These are phyloP conservation scores for Pectinophora gossypiella DNA, from an alignment of 1,140 invertebrate genomes.

Conservation along the genomic window DNA sequence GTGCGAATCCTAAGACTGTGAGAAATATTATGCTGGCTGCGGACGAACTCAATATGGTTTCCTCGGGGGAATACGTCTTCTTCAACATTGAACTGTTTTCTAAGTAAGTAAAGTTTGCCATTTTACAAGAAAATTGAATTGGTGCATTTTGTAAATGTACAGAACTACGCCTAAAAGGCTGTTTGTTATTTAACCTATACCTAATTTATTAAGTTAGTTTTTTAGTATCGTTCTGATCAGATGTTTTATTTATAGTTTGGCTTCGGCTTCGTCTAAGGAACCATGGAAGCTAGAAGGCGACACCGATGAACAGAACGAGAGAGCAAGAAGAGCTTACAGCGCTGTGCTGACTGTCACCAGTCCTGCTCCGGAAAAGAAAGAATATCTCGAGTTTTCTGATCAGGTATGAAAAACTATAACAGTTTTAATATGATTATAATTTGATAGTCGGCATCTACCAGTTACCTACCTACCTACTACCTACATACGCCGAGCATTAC, in stretches of 20 bases:
- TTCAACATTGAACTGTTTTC: constrained; percentile 98
- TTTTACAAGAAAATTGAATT: no score
- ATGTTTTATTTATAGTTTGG: constrained; percentile 44
- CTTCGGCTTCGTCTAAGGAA: constrained; percentile 70
- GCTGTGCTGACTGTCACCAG: constrained; percentile 93
- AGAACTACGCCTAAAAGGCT: no score
- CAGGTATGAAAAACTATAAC: no score
- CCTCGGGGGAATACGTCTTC: constrained; percentile 97
- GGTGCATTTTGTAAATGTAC: no score
- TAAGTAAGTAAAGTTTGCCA: constrained; percentile 89
- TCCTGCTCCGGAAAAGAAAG: constrained; percentile 85
- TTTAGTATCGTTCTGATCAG: no score
- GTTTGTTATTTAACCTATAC: no score
- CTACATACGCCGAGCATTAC: no score
- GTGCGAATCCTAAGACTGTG: constrained; percentile 91
- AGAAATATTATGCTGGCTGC: constrained; percentile 93
- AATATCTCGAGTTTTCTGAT: constrained; percentile 86
- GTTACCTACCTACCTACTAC: no score
- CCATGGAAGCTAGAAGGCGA: constrained; percentile 92
- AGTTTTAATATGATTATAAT: no score
- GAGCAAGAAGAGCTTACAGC: constrained; percentile 91
- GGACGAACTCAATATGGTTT: constrained; percentile 93
- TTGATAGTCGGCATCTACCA: no score
- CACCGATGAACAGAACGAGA: constrained; percentile 86
- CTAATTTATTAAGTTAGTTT: no score